Evolutionary conservation across 2,888 invertebrate species (phyloP).

Genomic region (Orgyia antiqua): DNA sequence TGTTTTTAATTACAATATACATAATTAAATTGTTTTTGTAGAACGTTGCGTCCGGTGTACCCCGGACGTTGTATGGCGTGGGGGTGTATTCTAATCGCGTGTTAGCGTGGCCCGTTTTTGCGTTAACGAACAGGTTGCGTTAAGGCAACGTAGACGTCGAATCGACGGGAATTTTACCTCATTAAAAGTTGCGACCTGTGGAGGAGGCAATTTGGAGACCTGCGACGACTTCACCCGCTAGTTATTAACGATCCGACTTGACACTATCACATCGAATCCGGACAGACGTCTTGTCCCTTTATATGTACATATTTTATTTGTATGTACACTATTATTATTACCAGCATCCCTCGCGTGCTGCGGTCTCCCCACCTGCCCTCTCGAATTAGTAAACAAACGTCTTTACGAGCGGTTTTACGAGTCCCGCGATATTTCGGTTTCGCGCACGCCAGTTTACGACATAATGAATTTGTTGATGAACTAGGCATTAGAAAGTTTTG

Average conservation of each 20-base stretch:
- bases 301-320: slow-evolving; percentile 30
- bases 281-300: slow-evolving; percentile 24
- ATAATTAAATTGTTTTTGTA: slow-evolving; percentile 16
- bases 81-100: slow-evolving; percentile 76
- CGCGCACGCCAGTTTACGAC: slow-evolving; percentile 74
- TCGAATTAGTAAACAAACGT: slow-evolving; percentile 78
- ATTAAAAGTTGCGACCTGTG: slow-evolving; percentile 77
- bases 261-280: slow-evolving; percentile 50
- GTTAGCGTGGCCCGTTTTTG: slow-evolving; percentile 75
- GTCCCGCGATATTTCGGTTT: slow-evolving; percentile 76
- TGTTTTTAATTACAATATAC: slow-evolving; percentile 21
- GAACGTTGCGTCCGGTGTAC: slow-evolving; percentile 41
- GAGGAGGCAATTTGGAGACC: slow-evolving; percentile 71
- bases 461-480: slow-evolving; percentile 79
- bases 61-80: slow-evolving; percentile 29
- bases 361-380: slow-evolving; percentile 69
- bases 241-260: slow-evolving; percentile 66
- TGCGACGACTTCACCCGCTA: slow-evolving; percentile 55
- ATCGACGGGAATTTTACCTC: slow-evolving; percentile 75
- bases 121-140: slow-evolving; percentile 77
- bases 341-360: slow-evolving; percentile 60
- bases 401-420: slow-evolving; percentile 77
- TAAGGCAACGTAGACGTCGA: slow-evolving; percentile 64
- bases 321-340: slow-evolving; percentile 52
- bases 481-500: slow-evolving; percentile 75